A percentile compares a stretch with the other conserved stretches of the same genome.
Evolutionary conservation across 2,113 vertebrate genomes (phyloP).

Genomic region (Gallinago jamesoni): DNA sequence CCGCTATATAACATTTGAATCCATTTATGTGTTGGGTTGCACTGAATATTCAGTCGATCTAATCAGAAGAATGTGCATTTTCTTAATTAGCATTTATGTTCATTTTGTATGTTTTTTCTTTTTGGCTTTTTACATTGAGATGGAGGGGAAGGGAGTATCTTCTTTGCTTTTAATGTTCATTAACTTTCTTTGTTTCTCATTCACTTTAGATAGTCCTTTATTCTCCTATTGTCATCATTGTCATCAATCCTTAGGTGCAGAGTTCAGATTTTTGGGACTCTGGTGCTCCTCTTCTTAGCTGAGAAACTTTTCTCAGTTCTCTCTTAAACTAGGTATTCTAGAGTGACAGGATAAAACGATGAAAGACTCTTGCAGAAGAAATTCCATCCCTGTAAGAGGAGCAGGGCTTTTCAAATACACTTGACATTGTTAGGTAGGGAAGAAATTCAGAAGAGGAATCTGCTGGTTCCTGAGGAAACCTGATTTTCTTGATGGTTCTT

Average conservation of each 20-base stretch:
- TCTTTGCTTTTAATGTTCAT: neutral
- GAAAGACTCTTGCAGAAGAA: neutral
- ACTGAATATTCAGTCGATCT: neutral
- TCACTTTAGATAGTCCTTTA: neutral
- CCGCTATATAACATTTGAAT: neutral
- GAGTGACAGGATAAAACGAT: neutral
- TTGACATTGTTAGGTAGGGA: neutral
- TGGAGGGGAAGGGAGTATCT: rapidly evolving
- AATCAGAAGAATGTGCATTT: neutral
- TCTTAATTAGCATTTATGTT: neutral
- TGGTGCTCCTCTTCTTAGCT: neutral
- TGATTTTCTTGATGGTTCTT: neutral
- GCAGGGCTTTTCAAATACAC: neutral
- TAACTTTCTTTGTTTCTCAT: neutral
- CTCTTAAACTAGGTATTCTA: neutral
- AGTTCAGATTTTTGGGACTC: neutral
- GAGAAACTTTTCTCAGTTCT: neutral
- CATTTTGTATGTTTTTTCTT: neutral
- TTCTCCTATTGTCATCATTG: neutral
- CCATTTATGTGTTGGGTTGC: neutral
- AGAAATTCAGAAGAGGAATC: neutral
- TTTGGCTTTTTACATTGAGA: neutral
- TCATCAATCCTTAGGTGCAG: neutral
- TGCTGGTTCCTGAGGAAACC: neutral
- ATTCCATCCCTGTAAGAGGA: neutral